Base-by-base conservation (phyloP, 2,113 vertebrate genomes). In the Halcyon malimbica region DNA sequence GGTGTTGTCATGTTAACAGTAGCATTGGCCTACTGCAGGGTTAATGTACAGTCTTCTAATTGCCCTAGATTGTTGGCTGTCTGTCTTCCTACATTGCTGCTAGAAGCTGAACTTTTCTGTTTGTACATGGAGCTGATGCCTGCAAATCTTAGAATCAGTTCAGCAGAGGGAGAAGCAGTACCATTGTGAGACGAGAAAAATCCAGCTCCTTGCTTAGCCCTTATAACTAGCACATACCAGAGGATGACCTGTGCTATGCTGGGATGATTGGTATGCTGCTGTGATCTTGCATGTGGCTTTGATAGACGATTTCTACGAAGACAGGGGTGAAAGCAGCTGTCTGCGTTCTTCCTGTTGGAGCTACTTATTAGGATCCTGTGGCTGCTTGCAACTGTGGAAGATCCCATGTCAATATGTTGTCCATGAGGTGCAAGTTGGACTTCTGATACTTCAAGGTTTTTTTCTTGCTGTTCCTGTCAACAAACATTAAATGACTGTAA, bases 271-370 rank as follows among this genome's bases (percentile, higher is more conserved):
- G 13, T 39, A 5, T 69, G 53, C 44, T 83, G 33, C 7, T 11
- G 13, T 80, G 71, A 21, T 57, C 59, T 69, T 80, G 41, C n/a
- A 13, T 4, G 3, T 67, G 46, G 28, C 62, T 93, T 87, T 73
- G 51, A 26, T 29, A 35, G 70, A 54, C 11, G 2, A 37, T 70
- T 83, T 77, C 37, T 44, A 2, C 0, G 1, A 67, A 83, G 83
- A 53, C 28, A 16, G 31, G 26, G n/a, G 15, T 0, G 0, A 70
- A 83, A 71, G 7, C n/a, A n/a, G 44, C n/a, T 53, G 20, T 67
- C 60, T 92, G 39, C 7, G 14, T 80, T 89, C 39, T 68, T 65
- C 41, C 31, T 5, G 0, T 6, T 56, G n/a, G 46, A 74, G 51
- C 37, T 2, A 6, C 64, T 80, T 92, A 15, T 60, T 70, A 23